Evolutionary conservation across 2,797 vertebrate species (phyloP).

Genomic region (Vultur gryphus): DNA sequence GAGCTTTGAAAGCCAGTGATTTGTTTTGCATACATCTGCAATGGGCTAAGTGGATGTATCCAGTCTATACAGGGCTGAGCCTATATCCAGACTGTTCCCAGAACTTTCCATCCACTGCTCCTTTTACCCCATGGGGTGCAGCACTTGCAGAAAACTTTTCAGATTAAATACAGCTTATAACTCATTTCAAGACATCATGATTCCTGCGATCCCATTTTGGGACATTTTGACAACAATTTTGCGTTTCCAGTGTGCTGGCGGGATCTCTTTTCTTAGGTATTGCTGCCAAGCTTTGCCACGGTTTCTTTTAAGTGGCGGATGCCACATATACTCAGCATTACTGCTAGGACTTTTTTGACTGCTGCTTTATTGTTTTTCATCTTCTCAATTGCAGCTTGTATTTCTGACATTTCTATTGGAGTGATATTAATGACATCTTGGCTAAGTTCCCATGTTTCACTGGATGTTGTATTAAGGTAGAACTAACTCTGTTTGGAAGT

Average conservation of each 20-base stretch:
- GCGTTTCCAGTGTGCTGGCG: not conserved
- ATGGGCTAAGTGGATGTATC: not conserved
- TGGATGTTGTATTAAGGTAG: not conserved
- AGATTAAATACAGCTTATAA: not conserved
- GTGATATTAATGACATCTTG: not conserved
- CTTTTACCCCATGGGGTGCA: not conserved
- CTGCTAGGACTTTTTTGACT: not conserved
- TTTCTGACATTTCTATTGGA: not conserved
- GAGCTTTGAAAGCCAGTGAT: not conserved
- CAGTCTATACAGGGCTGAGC: not conserved
- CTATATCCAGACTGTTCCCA: not conserved
- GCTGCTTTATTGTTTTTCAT: not conserved
- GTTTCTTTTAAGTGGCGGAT: not conserved
- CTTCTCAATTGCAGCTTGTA: not conserved
- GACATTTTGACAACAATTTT: not conserved
- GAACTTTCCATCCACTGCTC: not conserved
- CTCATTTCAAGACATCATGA: not conserved
- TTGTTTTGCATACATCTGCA: not conserved
- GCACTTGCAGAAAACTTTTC: not conserved
- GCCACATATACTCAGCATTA: not conserved
- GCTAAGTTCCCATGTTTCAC: not conserved
- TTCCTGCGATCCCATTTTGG: not conserved
- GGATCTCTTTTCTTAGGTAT: not conserved
- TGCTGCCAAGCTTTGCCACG: accelerated
- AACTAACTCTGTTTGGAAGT: not conserved